phyloP scores from a whole-genome alignment of 2,113 vertebrate species.

The Pterophyllum scalare region DNA sequence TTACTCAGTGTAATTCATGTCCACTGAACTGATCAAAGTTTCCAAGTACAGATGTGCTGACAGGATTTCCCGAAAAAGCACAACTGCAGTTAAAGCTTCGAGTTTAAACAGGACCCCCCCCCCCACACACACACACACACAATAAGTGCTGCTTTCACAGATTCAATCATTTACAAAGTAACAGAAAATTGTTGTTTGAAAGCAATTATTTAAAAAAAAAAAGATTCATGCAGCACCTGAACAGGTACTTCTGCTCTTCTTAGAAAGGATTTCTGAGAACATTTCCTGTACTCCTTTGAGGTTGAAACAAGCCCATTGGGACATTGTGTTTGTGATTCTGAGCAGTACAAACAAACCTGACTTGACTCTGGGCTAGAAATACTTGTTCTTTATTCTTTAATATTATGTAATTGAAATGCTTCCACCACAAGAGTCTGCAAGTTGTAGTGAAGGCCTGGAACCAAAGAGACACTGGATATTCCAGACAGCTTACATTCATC shows the following conservation, averaged over 20 bases:
- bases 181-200: background rate
- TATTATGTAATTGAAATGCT: background rate
- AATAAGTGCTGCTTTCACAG: background rate
- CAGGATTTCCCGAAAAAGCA: conserved; percentile 25
- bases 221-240: background rate
- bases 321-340: background rate
- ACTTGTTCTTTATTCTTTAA: background rate
- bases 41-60: background rate
- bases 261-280: background rate
- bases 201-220: background rate
- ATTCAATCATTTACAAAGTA: background rate
- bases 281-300: background rate
- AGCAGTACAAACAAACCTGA: conserved; percentile 5
- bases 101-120: too few species aligned
- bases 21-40: background rate
- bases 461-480: background rate
- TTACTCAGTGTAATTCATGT: background rate
- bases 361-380: background rate
- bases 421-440: conserved; percentile 17
- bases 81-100: background rate
- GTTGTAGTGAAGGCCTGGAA: background rate
- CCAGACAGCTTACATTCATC: background rate
- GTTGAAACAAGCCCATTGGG: background rate
- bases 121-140: too few species aligned
- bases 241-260: background rate